Evolutionary conservation across 2,888 invertebrate genomes (phyloP).

Genomic region (Drosophila diplacantha): DNA sequence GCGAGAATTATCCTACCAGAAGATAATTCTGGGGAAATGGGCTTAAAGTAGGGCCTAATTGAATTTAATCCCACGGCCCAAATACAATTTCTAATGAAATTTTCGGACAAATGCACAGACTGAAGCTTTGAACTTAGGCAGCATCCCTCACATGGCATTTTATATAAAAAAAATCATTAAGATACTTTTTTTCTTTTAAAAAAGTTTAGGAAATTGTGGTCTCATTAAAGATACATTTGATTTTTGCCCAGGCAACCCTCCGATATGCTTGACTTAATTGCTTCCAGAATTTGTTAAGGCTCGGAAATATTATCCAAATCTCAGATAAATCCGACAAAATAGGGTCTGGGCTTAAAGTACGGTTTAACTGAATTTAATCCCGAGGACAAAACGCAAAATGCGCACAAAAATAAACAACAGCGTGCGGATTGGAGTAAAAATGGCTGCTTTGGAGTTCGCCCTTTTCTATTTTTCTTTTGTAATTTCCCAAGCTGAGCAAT

Average conservation of each 20-base stretch:
- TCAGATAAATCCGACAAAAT: constrained; percentile 3
- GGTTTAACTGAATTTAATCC: constrained; percentile 28
- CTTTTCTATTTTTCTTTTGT: constrained; percentile 20
- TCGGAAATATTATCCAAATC: constrained; percentile 43
- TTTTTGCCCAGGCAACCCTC: background rate
- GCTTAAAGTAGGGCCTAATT: constrained; percentile 21
- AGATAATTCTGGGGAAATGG: constrained; percentile 12
- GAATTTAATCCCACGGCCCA: constrained; percentile 20
- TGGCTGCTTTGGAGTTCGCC: constrained; percentile 16
- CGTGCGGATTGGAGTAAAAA: constrained; percentile 10
- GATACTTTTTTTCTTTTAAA: background rate
- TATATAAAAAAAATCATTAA: background rate
- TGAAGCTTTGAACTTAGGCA: background rate
- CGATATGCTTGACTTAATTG: background rate
- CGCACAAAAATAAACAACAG: constrained; percentile 12
- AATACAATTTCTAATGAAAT: background rate
- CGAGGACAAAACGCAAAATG: constrained; percentile 20
- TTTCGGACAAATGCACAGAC: background rate
- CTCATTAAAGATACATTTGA: background rate
- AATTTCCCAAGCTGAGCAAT: constrained; percentile 34
- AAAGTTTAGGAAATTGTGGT: background rate
- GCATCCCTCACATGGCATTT: background rate
- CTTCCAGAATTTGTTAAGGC: constrained; percentile 17
- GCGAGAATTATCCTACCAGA: constrained; percentile 45
- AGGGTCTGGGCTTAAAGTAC: constrained; percentile 11